Evolutionary conservation across 2,888 invertebrate species (phyloP).

Genomic region (Sepioteuthis lessoniana): DNA sequence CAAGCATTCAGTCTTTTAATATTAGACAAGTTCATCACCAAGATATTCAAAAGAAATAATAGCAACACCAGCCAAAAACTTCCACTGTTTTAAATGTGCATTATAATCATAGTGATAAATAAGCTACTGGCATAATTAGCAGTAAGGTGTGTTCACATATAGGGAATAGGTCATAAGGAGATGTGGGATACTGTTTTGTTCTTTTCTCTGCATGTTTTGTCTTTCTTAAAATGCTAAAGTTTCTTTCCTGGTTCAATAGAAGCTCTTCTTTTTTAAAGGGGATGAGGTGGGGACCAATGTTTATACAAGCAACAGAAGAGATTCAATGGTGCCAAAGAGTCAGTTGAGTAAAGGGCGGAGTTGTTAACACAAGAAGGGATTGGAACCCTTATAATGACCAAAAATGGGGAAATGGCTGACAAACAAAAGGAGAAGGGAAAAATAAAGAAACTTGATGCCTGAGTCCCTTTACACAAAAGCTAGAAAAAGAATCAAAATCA

Average conservation of each 20-base stretch:
- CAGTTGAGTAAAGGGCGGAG: background rate
- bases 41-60: no score
- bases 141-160: background rate
- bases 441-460: slow-evolving; percentile 10
- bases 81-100: no score
- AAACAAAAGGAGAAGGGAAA: background rate
- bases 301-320: background rate
- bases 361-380: background rate
- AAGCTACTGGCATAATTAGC: no score
- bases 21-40: no score
- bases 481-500: background rate
- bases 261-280: background rate
- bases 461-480: background rate
- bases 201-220: background rate
- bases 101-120: no score
- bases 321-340: background rate
- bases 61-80: no score
- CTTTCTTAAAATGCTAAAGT: background rate
- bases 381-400: background rate
- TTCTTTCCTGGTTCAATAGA: background rate
- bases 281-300: background rate
- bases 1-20: no score
- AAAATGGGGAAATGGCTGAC: background rate
- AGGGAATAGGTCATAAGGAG: background rate
- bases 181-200: background rate